phyloP scores from a whole-genome alignment of 2,113 vertebrate genomes.

The Opisthocomus hoazin region DNA sequence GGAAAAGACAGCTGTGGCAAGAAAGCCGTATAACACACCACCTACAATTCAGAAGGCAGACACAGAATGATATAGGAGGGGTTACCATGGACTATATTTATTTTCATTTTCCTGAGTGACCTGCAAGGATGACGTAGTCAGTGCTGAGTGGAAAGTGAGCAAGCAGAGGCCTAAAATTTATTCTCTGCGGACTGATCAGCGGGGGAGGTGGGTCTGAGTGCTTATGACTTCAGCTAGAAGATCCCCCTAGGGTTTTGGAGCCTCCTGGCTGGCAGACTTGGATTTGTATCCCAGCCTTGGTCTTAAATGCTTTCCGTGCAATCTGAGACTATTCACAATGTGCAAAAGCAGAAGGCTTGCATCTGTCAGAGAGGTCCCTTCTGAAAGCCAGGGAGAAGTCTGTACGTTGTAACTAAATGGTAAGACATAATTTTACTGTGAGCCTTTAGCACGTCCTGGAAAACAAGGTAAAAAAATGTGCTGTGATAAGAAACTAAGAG shows the following conservation, averaged over 20 bases:
- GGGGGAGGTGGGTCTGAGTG: neutral
- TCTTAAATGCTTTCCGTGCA: conserved; percentile 16
- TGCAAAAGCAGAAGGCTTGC: neutral
- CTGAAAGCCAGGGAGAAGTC: neutral
- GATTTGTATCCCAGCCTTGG: neutral
- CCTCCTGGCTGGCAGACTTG: neutral
- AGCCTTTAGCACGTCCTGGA: neutral
- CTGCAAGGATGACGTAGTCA: conserved; percentile 17
- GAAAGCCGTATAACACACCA: neutral
- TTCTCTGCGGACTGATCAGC: neutral
- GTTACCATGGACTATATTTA: conserved; percentile 8
- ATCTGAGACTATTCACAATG: neutral
- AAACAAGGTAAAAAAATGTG: neutral
- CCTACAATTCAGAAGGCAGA: neutral
- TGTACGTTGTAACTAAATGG: neutral
- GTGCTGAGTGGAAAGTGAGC: conserved; percentile 8
- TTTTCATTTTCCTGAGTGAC: conserved; percentile 17
- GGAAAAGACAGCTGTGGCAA: neutral
- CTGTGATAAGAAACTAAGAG: neutral
- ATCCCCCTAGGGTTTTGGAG: neutral
- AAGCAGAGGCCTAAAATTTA: neutral
- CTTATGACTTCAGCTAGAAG: conserved; percentile 11
- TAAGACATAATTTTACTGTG: neutral
- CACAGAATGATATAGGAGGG: neutral
- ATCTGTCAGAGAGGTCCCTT: neutral